phyloP scores from a whole-genome alignment of 2,113 vertebrate genomes.

The Rutilus rutilus region DNA sequence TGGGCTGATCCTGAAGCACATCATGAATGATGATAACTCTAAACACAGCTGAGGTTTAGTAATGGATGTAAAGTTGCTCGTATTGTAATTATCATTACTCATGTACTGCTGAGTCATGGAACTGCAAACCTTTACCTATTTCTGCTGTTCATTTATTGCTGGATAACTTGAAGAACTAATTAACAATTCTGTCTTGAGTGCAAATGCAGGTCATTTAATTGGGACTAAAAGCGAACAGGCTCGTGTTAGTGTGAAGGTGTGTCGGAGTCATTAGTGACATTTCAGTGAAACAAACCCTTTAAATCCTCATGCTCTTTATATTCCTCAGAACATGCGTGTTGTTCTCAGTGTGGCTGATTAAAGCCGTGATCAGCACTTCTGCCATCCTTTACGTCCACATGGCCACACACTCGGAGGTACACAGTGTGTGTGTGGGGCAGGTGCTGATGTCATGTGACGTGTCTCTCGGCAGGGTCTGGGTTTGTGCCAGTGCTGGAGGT shows the following conservation, averaged over 20 bases:
- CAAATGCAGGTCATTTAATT: neutral
- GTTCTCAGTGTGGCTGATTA: neutral
- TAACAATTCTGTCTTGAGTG: neutral
- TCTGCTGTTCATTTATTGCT: neutral
- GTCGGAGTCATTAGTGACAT: neutral
- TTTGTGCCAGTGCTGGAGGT: slow-evolving; percentile 13
- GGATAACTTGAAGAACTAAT: neutral
- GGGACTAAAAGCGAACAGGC: neutral
- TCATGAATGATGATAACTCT: slow-evolving; percentile 15
- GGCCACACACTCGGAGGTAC: slow-evolving; percentile 6
- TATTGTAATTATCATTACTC: neutral
- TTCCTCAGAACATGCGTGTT: neutral
- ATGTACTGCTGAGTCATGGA: neutral
- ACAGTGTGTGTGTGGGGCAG: slow-evolving; percentile 37
- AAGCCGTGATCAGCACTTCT: neutral
- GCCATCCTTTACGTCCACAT: slow-evolving; percentile 35
- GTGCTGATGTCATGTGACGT: slow-evolving; percentile 49
- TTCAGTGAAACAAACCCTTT: neutral
- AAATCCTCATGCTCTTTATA: neutral
- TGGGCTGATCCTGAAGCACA: slow-evolving; percentile 9
- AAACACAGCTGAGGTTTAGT: neutral
- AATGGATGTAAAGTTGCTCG: neutral
- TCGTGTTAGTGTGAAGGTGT: neutral
- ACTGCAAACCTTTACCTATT: neutral
- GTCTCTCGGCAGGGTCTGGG: neutral